Percentiles rank a stretch among this genome's conserved stretches.
These are phyloP conservation scores for Parthenolecanium corni DNA, from an alignment of 2,888 invertebrate genomes.

Conservation along the genomic window DNA sequence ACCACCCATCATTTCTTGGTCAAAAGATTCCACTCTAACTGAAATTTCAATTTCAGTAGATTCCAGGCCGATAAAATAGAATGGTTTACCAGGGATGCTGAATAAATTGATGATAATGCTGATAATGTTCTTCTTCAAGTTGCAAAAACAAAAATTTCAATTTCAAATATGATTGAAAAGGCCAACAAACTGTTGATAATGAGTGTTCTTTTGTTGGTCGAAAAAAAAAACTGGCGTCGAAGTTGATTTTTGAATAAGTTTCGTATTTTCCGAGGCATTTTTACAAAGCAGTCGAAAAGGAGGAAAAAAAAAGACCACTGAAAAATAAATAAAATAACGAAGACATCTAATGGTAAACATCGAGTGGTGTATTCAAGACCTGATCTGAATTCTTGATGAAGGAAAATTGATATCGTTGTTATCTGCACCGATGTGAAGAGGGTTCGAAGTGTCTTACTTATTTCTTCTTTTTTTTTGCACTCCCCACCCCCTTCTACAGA, in stretches of 20 bases:
- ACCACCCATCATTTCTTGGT: too few species aligned
- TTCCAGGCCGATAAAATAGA: too few species aligned
- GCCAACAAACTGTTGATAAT: too few species aligned
- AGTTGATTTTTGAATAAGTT: conserved; percentile 3
- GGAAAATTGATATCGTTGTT: conserved; percentile 27
- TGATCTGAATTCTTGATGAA: conserved; percentile 27
- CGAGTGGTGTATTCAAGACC: conserved; percentile 10
- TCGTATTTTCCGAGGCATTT: background rate
- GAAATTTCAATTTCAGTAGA: too few species aligned
- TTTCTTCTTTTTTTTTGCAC: background rate
- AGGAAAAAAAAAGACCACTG: background rate
- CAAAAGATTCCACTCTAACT: too few species aligned
- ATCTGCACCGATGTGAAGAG: conserved; percentile 6
- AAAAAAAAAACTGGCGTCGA: background rate
- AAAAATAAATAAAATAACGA: background rate
- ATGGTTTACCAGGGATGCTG: too few species aligned
- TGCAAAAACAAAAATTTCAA: too few species aligned
- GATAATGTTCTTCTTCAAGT: too few species aligned
- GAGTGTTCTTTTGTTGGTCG: background rate
- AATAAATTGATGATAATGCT: too few species aligned
- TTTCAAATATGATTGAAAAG: too few species aligned
- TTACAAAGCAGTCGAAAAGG: background rate
- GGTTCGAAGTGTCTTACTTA: conserved; percentile 17
- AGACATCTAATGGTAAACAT: conserved; percentile 24
- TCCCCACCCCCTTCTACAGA: background rate